Evolutionary conservation across 2,797 vertebrate species (phyloP).

Genomic region (Pseudochirops corinnae): DNA sequence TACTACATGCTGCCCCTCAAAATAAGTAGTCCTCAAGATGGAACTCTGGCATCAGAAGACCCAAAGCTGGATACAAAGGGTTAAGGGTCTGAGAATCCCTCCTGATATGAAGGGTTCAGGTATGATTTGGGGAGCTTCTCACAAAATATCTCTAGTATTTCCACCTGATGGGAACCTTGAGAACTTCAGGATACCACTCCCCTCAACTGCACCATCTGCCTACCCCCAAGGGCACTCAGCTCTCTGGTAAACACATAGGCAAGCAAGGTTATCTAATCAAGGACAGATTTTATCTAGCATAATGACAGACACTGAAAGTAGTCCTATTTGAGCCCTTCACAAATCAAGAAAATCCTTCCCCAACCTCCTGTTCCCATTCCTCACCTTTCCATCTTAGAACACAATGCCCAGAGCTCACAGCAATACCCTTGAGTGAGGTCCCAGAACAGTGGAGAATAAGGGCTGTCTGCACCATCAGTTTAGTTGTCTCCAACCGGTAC

Average conservation of each 20-base stretch:
- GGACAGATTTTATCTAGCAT: neutral
- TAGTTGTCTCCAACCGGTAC: neutral
- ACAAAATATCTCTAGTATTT: neutral
- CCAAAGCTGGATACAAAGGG: neutral
- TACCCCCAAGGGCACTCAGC: neutral
- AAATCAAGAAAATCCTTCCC: neutral
- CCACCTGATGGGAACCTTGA: neutral
- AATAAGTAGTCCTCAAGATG: neutral
- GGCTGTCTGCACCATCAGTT: neutral
- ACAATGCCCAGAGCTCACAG: neutral
- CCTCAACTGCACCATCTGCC: neutral
- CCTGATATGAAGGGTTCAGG: neutral
- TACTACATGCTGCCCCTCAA: neutral
- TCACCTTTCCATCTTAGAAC: neutral
- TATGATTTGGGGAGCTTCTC: neutral
- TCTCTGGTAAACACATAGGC: neutral
- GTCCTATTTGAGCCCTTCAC: neutral
- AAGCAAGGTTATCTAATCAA: neutral
- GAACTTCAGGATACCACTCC: neutral
- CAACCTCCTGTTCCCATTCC: neutral
- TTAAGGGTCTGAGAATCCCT: neutral
- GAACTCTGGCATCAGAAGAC: neutral
- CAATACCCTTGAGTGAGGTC: neutral
- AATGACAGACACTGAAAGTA: neutral
- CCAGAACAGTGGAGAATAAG: neutral